Conservation (phyloP, 2,888 invertebrate genomes). For the Cyclophora albipunctata region DNA sequence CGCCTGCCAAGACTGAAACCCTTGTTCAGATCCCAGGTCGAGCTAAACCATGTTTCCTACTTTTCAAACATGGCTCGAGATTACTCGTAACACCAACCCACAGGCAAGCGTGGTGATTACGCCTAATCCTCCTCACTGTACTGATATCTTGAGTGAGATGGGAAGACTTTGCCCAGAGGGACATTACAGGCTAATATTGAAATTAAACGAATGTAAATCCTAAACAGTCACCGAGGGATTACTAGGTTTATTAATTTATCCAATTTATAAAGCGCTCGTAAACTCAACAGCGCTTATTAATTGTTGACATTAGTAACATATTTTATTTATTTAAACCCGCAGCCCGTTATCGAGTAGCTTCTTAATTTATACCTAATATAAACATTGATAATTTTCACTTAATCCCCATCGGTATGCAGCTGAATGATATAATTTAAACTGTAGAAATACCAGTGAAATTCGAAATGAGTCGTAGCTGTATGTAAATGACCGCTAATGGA, state of each 20-base stretch:
- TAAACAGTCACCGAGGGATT: too few species aligned
- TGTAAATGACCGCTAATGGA: constrained; percentile 52
- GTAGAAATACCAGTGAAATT: constrained; percentile 44
- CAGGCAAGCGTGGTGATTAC: too few species aligned
- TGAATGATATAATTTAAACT: constrained; percentile 34
- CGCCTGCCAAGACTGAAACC: too few species aligned
- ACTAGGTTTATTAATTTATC: constrained; percentile 8
- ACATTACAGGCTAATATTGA: too few species aligned
- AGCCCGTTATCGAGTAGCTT: constrained; percentile 36
- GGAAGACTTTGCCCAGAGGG: too few species aligned
- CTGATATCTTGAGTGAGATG: too few species aligned
- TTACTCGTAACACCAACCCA: too few species aligned
- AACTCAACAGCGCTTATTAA: constrained; percentile 10
- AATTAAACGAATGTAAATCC: too few species aligned
- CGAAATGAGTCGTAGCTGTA: constrained; percentile 46
- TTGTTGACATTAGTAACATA: constrained; percentile 13
- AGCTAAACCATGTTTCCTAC: too few species aligned
- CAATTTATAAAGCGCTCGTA: constrained; percentile 7
- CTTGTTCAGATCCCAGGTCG: too few species aligned
- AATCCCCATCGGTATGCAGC: constrained; percentile 37
- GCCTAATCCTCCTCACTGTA: too few species aligned
- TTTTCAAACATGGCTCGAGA: too few species aligned
- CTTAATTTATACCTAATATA: constrained; percentile 42
- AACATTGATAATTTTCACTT: constrained; percentile 52
- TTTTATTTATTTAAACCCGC: constrained; percentile 31